A percentile compares a stretch with the other conserved stretches of the same genome.
These are phyloP conservation scores for Laspeyria flexula DNA, from an alignment of 2,888 invertebrate genomes.

Conservation along the genomic window DNA sequence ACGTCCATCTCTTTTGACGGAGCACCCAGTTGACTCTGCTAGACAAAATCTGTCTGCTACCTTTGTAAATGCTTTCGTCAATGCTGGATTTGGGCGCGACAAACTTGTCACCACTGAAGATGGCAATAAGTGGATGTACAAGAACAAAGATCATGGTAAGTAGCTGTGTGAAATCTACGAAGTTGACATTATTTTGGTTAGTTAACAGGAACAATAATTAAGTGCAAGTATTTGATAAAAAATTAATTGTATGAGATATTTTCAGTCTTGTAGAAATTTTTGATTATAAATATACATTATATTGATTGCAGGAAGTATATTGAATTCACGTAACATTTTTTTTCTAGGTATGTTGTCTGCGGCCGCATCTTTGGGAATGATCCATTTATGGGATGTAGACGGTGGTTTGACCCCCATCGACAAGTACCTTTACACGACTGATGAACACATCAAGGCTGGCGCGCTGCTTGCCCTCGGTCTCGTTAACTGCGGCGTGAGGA, in stretches of 20 bases:
- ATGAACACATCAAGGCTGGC: conserved; percentile 98
- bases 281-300: too few relatives aligned
- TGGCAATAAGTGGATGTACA: conserved; percentile 95
- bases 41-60: conserved; percentile 98
- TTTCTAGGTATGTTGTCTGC: conserved; percentile 95
- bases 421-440: conserved; percentile 97
- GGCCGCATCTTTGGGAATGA: conserved; percentile 97
- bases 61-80: conserved; percentile 99
- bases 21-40: conserved; percentile 95
- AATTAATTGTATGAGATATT: too few relatives aligned
- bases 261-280: too few relatives aligned
- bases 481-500: conserved; percentile 98
- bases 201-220: too few relatives aligned
- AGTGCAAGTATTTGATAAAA: too few relatives aligned
- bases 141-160: conserved; percentile 96
- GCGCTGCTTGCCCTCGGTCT: conserved; percentile 98
- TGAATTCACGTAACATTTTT: too few relatives aligned
- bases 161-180: background rate
- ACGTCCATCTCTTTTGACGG: conserved; percentile 90
- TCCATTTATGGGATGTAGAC: conserved; percentile 99
- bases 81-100: conserved; percentile 98
- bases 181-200: too few relatives aligned
- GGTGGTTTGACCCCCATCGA: conserved; percentile 99
- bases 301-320: too few relatives aligned
- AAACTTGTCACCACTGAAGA: conserved; percentile 96